Conservation (phyloP, 2,888 invertebrate species). For the Caenorhabditis uteleia region DNA sequence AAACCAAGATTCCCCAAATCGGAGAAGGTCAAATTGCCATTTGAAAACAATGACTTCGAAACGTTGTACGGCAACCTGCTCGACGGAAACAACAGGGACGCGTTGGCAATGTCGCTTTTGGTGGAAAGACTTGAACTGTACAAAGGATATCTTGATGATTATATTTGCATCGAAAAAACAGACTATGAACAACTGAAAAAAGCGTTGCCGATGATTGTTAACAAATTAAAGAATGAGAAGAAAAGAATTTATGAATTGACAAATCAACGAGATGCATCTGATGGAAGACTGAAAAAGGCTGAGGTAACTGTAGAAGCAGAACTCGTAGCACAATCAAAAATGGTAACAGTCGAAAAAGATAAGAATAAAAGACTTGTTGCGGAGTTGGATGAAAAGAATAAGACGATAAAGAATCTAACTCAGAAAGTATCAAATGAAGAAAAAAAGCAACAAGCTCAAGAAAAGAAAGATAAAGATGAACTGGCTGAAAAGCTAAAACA, state of each 20-base stretch:
- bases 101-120: conserved; percentile 1
- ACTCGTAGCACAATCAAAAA: conserved; percentile 20
- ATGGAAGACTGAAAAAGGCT: conserved; percentile 23
- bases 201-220: not conserved
- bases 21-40: too few species aligned
- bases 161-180: conserved; percentile 4
- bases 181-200: conserved; percentile 4
- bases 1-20: too few species aligned
- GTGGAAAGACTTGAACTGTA: conserved; percentile 1
- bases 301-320: conserved; percentile 39
- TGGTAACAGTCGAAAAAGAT: conserved; percentile 29
- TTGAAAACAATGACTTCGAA: conserved; percentile 1
- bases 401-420: conserved; percentile 58
- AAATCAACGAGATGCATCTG: conserved; percentile 21
- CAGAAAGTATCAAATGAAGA: too few species aligned
- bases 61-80: conserved; percentile 1
- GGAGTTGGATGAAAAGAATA: conserved; percentile 47
- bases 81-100: not conserved
- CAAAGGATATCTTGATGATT: not conserved
- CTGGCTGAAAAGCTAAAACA: conserved; percentile 42
- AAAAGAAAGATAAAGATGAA: too few species aligned
- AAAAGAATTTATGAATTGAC: conserved; percentile 23
- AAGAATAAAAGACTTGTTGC: conserved; percentile 25
- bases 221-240: conserved; percentile 3
- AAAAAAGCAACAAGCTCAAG: too few species aligned